Evolutionary conservation across 1,140 invertebrate genomes (phyloP).

Genomic region (Zaprionus lachaisei): DNA sequence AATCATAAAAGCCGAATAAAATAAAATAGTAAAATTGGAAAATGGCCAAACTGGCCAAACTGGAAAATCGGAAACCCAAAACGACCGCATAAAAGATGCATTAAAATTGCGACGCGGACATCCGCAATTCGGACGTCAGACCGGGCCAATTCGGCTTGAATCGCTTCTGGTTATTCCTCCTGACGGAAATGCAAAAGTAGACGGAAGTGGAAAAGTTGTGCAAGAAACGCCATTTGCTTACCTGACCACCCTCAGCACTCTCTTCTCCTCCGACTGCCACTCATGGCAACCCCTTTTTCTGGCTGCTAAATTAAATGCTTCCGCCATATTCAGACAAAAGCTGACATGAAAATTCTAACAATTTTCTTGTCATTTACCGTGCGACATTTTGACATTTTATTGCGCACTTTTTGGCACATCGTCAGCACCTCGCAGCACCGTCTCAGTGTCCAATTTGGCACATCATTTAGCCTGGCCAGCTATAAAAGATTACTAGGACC

Average conservation of each 20-base stretch:
- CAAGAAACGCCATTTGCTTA: slow-evolving; percentile 55
- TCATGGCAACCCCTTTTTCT: slow-evolving; percentile 12
- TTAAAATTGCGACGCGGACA: slow-evolving; percentile 78
- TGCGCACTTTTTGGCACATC: slow-evolving; percentile 62
- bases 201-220: slow-evolving; percentile 68
- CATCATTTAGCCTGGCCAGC: slow-evolving; percentile 63
- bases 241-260: background rate
- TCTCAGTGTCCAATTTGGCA: slow-evolving; percentile 65
- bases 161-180: background rate
- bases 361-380: slow-evolving; percentile 71
- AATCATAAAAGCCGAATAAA: slow-evolving; percentile 42
- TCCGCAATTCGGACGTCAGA: slow-evolving; percentile 58
- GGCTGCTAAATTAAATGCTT: slow-evolving; percentile 73
- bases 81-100: slow-evolving; percentile 80
- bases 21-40: slow-evolving; percentile 4
- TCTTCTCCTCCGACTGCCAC: background rate
- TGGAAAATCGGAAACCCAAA: slow-evolving; percentile 58
- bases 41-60: slow-evolving; percentile 35
- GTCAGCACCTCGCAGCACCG: background rate
- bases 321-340: slow-evolving; percentile 36
- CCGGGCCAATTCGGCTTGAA: slow-evolving; percentile 10
- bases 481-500: background rate
- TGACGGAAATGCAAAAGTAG: slow-evolving; percentile 79
- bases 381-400: slow-evolving; percentile 75
- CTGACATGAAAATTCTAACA: slow-evolving; percentile 39